Conservation (phyloP, 2,888 invertebrate species). For the Chymomyza procnemis region DNA sequence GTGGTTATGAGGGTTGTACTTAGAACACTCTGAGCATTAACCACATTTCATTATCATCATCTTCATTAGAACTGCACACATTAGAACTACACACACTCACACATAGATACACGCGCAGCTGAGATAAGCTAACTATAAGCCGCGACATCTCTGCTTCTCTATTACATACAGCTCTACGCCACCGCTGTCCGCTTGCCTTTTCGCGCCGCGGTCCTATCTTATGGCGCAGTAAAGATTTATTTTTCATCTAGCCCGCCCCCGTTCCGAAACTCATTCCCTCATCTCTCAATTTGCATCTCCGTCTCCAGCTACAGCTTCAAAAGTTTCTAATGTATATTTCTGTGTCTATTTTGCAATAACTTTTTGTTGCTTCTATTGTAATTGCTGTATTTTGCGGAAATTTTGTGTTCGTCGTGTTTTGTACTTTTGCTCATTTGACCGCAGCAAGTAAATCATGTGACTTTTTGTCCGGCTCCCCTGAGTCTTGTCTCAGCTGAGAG, state of each 20-base stretch:
- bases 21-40: constrained; percentile 34
- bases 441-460: constrained; percentile 64
- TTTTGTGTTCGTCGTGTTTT: constrained; percentile 39
- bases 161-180: constrained; percentile 33
- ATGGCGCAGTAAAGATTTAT: constrained; percentile 74
- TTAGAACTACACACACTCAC: background rate
- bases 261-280: constrained; percentile 8
- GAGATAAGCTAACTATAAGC: constrained; percentile 42
- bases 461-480: constrained; percentile 32
- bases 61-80: constrained; percentile 60
- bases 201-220: constrained; percentile 38
- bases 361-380: constrained; percentile 6
- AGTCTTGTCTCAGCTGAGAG: background rate
- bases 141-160: constrained; percentile 43
- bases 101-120: constrained; percentile 6
- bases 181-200: constrained; percentile 7
- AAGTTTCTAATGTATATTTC: constrained; percentile 54
- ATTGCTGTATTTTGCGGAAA: constrained; percentile 62
- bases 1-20: constrained; percentile 34
- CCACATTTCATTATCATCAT: constrained; percentile 65
- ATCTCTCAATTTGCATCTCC: background rate
- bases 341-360: constrained; percentile 22
- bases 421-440: constrained; percentile 31
- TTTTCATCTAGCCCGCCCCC: constrained; percentile 48
- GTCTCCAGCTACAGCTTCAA: constrained; percentile 26